Conservation (phyloP, 2,113 vertebrate species). For the Fukomys damarensis region DNA sequence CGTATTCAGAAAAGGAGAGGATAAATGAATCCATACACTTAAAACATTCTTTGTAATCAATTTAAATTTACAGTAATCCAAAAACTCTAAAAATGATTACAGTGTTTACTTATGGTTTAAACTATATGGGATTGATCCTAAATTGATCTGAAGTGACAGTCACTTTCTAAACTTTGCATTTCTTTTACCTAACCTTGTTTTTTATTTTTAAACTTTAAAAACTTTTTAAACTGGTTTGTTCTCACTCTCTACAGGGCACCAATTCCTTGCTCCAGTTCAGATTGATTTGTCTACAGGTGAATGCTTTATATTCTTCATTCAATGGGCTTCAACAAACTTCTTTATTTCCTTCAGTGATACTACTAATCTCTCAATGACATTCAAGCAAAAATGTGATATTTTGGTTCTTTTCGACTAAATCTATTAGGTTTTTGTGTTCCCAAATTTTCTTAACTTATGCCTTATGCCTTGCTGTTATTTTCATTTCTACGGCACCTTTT, state of each 20-base stretch:
- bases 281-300: neutral
- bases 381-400: neutral
- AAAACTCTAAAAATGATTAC: neutral
- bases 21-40: neutral
- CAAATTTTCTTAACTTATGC: neutral
- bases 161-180: neutral
- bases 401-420: neutral
- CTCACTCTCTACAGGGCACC: neutral
- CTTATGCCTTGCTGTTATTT: neutral
- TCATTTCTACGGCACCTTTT: accelerated
- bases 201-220: neutral
- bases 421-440: neutral
- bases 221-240: neutral
- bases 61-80: neutral
- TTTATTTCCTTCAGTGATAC: neutral
- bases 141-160: neutral
- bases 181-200: neutral
- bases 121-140: neutral
- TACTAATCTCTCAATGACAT: neutral
- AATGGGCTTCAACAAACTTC: too few species aligned
- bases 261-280: neutral
- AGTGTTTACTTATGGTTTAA: neutral
- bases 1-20: neutral
- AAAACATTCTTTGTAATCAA: neutral
- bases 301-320: neutral